Conservation (phyloP, 2,888 invertebrate genomes). For the Aleiodes alternator region DNA sequence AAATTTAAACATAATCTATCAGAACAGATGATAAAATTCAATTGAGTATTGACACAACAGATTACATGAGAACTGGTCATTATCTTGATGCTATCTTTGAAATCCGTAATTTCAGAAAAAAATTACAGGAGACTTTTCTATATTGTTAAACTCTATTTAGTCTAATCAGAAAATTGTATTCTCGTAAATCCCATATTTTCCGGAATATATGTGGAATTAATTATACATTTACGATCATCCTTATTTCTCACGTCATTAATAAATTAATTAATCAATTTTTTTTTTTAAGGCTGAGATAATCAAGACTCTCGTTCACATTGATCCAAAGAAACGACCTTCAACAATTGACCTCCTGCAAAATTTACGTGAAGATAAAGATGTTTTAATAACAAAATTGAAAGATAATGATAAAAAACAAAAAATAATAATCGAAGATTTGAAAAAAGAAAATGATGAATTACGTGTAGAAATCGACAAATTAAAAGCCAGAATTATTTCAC, state of each 20-base stretch:
- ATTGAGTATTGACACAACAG: too few species aligned
- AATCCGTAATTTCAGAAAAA: too few species aligned
- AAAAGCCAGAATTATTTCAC: slow-evolving; percentile 45
- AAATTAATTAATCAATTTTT: slow-evolving; percentile 11
- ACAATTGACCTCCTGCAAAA: slow-evolving; percentile 79
- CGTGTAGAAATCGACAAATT: slow-evolving; percentile 53
- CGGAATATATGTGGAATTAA: not conserved
- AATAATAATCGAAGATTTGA: slow-evolving; percentile 53
- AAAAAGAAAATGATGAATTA: slow-evolving; percentile 54
- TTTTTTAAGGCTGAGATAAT: slow-evolving; percentile 77
- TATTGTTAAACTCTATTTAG: too few species aligned
- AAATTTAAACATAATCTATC: too few species aligned
- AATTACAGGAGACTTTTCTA: too few species aligned
- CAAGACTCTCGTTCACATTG: slow-evolving; percentile 78
- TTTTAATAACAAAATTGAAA: slow-evolving; percentile 61
- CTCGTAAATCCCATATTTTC: not conserved
- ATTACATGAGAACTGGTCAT: too few species aligned
- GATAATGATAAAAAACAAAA: slow-evolving; percentile 58
- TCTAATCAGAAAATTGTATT: too few species aligned
- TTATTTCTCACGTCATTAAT: not conserved
- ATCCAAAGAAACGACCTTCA: slow-evolving; percentile 79
- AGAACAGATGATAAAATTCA: too few species aligned
- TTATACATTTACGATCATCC: not conserved
- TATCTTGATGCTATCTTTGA: too few species aligned
- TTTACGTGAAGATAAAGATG: slow-evolving; percentile 76